Percentiles rank a stretch among this genome's conserved stretches.
phyloP scores from a whole-genome alignment of 2,113 vertebrate genomes.

The Zosterops japonicus region DNA sequence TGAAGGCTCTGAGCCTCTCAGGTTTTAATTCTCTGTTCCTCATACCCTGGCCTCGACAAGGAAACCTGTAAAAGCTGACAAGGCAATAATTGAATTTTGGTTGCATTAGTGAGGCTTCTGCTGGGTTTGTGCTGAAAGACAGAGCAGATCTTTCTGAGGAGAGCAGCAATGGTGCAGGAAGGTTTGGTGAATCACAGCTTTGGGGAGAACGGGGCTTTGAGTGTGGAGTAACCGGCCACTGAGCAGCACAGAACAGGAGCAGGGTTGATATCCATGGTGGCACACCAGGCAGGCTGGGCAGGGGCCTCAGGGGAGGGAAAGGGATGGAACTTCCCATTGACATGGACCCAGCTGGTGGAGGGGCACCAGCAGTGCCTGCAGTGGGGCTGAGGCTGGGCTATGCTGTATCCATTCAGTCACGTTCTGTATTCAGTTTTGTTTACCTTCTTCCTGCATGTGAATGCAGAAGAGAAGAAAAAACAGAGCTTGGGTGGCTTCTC shows the following conservation, averaged over 20 bases:
- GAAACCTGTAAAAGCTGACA: not conserved
- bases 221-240: rapidly evolving
- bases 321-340: not conserved
- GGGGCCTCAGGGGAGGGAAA: rapidly evolving
- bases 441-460: not conserved
- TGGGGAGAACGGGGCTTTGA: not conserved
- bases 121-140: not conserved
- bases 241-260: not conserved
- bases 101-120: not conserved
- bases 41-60: rapidly evolving
- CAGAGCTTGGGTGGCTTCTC: not conserved
- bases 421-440: rapidly evolving
- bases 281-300: not conserved
- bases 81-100: slow-evolving; percentile 15
- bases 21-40: not conserved
- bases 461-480: not conserved
- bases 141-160: not conserved
- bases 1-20: not conserved
- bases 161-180: not conserved
- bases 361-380: not conserved
- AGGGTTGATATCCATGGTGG: not conserved
- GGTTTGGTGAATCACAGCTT: not conserved
- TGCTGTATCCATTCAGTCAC: rapidly evolving
- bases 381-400: not conserved
- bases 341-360: rapidly evolving